Evolutionary conservation across 2,113 vertebrate species (phyloP), one percentile per base, ranked within the genome.

Genomic region (Phylloscopus trochiloides): DNA sequence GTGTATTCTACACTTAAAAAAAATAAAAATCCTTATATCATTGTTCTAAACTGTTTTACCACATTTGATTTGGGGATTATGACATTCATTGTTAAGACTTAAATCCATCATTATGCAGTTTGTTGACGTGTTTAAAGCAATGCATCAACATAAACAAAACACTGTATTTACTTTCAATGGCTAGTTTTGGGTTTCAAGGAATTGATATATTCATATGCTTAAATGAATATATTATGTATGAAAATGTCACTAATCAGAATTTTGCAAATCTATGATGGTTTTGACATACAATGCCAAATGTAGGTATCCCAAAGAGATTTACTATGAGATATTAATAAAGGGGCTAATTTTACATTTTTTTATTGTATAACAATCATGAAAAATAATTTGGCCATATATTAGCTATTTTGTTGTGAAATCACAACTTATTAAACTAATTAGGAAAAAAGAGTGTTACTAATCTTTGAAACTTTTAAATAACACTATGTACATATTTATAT

Each of bases 41-140:
- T 32, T 70, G 31, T 66, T 96, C 74, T 88, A 86, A 87, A 87
- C n/a, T 52, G 22, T 72, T 96, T 72, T 48, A 38, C 32, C 62
- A 71, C 55, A 82, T 97, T 95, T 79, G 80, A 48, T 96, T 94
- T 95, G 50, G 61, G 58, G 61, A 95, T 89, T 40, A 7, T 87
- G 94, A 82, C 58, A 74, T 95, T 95, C 85, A 95, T 94, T 96
- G 92, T 55, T 83, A 76, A 92, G 66, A 89, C 58, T 91, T 91
- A 97, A 97, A 97, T 92, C 88, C 34, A 71, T 97, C 68, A 87
- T 95, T 97, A 94, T 48, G 42, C 38, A 66, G 21, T 88, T 96
- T 92, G 22, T 84, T 38, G 29, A 96, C 94, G 59, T 90, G 50
- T 67, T 97, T 77, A 94, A 92, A 94, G 65, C 34, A 76, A 54